phyloP scores from a whole-genome alignment of 2,888 invertebrate species.

The Acrobasis repandana region DNA sequence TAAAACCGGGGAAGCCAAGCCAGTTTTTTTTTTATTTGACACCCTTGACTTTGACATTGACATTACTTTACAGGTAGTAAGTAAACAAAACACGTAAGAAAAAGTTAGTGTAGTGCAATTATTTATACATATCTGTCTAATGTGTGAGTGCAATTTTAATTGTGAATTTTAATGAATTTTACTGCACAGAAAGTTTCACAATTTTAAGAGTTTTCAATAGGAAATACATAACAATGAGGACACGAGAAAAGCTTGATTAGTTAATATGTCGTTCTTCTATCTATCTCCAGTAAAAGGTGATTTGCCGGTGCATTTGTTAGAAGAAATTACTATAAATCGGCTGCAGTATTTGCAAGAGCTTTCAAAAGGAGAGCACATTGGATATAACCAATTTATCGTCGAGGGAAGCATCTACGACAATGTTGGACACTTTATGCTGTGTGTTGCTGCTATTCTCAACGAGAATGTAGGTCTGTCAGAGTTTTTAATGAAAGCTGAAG shows the following conservation, averaged over 20 bases:
- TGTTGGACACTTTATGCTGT: conserved; percentile 82
- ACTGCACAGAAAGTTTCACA: too few species aligned
- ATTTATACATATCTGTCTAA: too few species aligned
- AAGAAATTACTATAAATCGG: conserved; percentile 77
- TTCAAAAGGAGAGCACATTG: conserved; percentile 45
- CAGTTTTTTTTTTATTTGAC: neutral
- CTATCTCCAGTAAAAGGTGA: conserved; percentile 80
- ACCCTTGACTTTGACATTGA: neutral
- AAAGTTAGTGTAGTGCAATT: too few species aligned
- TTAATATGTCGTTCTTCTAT: conserved; percentile 81
- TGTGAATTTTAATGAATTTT: too few species aligned
- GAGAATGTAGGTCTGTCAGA: conserved; percentile 53
- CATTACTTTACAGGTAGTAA: neutral
- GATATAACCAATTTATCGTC: conserved; percentile 80
- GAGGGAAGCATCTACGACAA: conserved; percentile 84
- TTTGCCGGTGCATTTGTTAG: conserved; percentile 76
- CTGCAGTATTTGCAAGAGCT: conserved; percentile 74
- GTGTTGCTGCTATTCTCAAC: conserved; percentile 62
- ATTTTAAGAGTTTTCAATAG: neutral
- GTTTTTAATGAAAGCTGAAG: conserved; percentile 62
- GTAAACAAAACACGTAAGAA: neutral
- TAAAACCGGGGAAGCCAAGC: neutral
- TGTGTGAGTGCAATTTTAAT: too few species aligned
- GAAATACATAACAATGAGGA: neutral
- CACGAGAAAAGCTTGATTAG: neutral